phyloP scores from a whole-genome alignment of 2,888 invertebrate species.

The Lycophotia porphyrea region DNA sequence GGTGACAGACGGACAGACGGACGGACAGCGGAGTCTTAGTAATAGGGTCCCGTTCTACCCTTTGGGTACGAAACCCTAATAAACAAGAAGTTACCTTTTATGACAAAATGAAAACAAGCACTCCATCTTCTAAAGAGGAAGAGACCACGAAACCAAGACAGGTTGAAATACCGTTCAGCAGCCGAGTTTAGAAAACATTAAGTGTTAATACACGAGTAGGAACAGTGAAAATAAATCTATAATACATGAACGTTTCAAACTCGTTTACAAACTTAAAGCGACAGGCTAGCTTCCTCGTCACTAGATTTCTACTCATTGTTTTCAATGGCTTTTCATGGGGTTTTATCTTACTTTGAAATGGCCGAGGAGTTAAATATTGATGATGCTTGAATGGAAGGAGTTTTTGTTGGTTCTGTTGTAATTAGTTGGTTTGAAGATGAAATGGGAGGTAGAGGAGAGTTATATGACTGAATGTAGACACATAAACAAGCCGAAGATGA shows the following conservation, averaged over 20 bases:
- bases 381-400: constrained; percentile 36
- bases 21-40: too few relatives aligned
- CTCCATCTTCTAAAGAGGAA: constrained; percentile 28
- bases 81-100: background rate
- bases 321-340: constrained; percentile 64
- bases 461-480: background rate
- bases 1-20: too few relatives aligned
- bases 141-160: constrained; percentile 1
- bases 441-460: background rate
- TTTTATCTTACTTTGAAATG: constrained; percentile 57
- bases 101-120: background rate
- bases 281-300: constrained; percentile 45
- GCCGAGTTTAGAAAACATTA: constrained; percentile 60
- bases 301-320: constrained; percentile 65
- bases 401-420: constrained; percentile 27
- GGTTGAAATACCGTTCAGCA: constrained; percentile 51
- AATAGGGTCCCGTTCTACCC: too few relatives aligned
- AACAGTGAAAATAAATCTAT: constrained; percentile 64
- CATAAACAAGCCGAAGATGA: background rate
- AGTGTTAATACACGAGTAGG: constrained; percentile 58
- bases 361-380: constrained; percentile 58
- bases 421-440: constrained; percentile 10
- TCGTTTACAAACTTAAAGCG: constrained; percentile 45
- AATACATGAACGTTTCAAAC: constrained; percentile 64
- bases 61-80: too few relatives aligned